Percentiles rank a stretch among this genome's conserved stretches.
phyloP scores from a whole-genome alignment of 1,140 invertebrate species.

The Scaptomyza montana region DNA sequence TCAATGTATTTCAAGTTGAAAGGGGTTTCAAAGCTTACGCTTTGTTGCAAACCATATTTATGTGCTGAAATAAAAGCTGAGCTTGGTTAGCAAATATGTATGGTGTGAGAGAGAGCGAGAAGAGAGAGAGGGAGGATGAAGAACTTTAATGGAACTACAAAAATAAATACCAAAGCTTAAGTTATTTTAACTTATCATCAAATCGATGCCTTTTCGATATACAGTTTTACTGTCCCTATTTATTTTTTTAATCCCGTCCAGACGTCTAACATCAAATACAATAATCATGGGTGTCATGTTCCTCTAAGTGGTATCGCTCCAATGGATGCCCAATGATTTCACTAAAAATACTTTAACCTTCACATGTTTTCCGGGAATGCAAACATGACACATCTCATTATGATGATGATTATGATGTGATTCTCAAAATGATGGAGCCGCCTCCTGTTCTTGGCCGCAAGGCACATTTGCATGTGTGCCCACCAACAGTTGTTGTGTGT shows the following conservation, averaged over 20 bases:
- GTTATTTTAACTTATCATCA: no score
- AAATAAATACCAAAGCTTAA: no score
- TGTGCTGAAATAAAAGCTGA: conserved; percentile 64
- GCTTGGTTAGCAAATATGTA: conserved; percentile 19
- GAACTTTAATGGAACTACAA: neutral
- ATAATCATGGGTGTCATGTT: conserved; percentile 69
- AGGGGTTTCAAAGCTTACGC: conserved; percentile 55
- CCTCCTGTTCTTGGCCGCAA: conserved; percentile 41
- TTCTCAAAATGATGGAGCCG: conserved; percentile 61
- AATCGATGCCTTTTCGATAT: no score
- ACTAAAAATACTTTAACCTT: conserved; percentile 25
- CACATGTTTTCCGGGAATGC: conserved; percentile 58
- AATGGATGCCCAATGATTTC: conserved; percentile 34
- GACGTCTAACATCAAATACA: conserved; percentile 39
- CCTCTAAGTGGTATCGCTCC: conserved; percentile 36
- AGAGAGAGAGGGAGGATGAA: neutral
- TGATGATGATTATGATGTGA: conserved; percentile 60
- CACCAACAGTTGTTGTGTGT: neutral
- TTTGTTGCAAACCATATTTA: conserved; percentile 69
- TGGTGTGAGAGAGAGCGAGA: neutral
- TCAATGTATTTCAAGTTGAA: conserved; percentile 45
- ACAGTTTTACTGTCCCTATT: no score
- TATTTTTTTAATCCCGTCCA: neutral
- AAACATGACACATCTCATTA: conserved; percentile 81
- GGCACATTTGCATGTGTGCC: conserved; percentile 38